phyloP scores from a whole-genome alignment of 1,140 invertebrate species.

The Pentalonia nigronervosa region DNA sequence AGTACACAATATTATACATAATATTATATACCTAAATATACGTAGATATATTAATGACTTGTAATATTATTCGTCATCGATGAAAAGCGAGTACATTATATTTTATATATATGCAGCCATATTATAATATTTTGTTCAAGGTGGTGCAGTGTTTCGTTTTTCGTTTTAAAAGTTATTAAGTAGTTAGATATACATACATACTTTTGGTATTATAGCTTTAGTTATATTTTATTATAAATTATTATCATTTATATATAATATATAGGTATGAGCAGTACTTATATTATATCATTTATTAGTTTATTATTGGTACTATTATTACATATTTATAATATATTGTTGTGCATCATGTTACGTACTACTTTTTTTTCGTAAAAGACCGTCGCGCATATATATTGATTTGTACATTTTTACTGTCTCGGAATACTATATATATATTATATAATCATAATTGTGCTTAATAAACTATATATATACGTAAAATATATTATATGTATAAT shows the following conservation, averaged over 20 bases:
- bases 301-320: background rate
- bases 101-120: background rate
- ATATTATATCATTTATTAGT: conserved; percentile 30
- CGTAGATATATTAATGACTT: conserved; percentile 12
- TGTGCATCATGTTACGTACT: conserved; percentile 7
- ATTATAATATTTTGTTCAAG: background rate
- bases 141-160: background rate
- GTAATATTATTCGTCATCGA: background rate
- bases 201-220: background rate
- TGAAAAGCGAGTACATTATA: background rate
- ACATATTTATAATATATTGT: conserved; percentile 6
- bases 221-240: background rate
- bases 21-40: background rate
- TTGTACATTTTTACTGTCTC: conserved; percentile 40
- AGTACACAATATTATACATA: background rate
- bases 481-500: background rate
- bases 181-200: background rate
- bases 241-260: background rate
- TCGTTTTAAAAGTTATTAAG: background rate
- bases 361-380: conserved; percentile 8
- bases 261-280: background rate
- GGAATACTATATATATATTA: background rate
- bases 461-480: conserved; percentile 25
- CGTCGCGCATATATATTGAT: conserved; percentile 12
- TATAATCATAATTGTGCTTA: conserved; percentile 11